phyloP scores from a whole-genome alignment of 1,140 invertebrate species.

The Kradibia gibbosae region DNA sequence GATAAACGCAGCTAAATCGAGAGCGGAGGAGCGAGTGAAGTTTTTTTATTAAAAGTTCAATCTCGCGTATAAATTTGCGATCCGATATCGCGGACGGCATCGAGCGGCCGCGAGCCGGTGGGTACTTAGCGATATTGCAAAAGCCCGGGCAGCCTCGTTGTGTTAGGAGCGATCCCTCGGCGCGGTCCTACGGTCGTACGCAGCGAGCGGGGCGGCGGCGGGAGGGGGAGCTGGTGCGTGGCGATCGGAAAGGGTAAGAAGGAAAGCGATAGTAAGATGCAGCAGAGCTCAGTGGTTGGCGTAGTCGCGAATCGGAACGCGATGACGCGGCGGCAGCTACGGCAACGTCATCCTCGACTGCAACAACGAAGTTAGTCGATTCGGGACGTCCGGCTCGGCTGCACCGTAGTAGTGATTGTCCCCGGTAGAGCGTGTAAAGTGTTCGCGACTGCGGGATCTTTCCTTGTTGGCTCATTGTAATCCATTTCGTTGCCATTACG shows the following conservation, averaged over 20 bases:
- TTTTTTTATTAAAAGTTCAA: too few relatives aligned
- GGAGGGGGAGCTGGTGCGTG: not conserved
- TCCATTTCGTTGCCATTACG: not conserved
- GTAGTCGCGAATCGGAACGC: not conserved
- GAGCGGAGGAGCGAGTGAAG: too few relatives aligned
- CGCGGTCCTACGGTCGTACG: too few relatives aligned
- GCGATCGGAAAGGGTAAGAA: not conserved
- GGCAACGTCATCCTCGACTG: not conserved
- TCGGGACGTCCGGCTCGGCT: constrained; percentile 3
- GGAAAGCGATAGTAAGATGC: not conserved
- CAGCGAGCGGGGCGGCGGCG: not conserved
- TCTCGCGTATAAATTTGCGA: too few relatives aligned
- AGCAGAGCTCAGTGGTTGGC: not conserved
- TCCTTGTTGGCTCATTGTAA: not conserved
- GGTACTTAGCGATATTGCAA: too few relatives aligned
- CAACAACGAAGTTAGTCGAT: constrained; percentile 18
- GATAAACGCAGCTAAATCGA: too few relatives aligned
- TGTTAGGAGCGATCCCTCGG: too few relatives aligned
- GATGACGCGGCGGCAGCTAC: not conserved
- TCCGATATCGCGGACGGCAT: too few relatives aligned
- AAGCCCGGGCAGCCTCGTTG: too few relatives aligned
- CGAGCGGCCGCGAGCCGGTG: too few relatives aligned
- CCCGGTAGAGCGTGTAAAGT: not conserved
- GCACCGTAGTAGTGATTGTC: not conserved
- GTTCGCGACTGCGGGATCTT: constrained; percentile 1